These are phyloP conservation scores for Brachionus angularis DNA, from an alignment of 1,140 invertebrate genomes.

Conservation along the genomic window DNA sequence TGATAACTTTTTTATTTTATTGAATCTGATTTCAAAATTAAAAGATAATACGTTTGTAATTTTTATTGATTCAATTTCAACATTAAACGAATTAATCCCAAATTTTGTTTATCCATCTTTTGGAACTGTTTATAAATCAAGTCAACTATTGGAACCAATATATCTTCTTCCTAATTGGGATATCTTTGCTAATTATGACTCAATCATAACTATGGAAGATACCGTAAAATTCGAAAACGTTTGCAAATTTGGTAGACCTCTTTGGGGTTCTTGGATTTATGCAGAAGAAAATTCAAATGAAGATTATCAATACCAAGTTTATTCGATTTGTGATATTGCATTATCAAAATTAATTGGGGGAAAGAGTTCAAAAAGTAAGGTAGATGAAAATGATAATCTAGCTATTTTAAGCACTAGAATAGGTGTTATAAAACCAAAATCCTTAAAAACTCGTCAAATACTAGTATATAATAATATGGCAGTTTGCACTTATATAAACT, in stretches of 20 bases:
- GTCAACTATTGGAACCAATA: background rate
- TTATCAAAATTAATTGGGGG: background rate
- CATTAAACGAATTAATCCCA: background rate
- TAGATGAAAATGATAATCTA: background rate
- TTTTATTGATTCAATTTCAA: conserved; percentile 14
- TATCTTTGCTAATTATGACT: background rate
- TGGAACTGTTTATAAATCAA: background rate
- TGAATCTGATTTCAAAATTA: conserved; percentile 1
- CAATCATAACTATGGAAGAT: background rate
- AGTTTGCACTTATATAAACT: conserved; percentile 1
- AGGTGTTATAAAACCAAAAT: background rate
- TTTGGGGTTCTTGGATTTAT: conserved; percentile 19
- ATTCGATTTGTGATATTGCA: background rate
- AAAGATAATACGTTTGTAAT: conserved; percentile 11
- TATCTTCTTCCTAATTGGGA: conserved; percentile 34
- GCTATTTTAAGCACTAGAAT: conserved; percentile 8
- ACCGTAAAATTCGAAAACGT: background rate
- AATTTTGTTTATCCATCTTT: background rate
- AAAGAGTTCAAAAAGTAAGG: background rate
- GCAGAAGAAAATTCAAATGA: conserved; percentile 3
- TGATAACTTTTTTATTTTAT: conserved; percentile 21
- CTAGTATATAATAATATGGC: conserved; percentile 13
- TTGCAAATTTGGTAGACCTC: background rate
- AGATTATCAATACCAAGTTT: background rate
- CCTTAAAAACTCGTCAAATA: background rate